phyloP scores from a whole-genome alignment of 2,797 vertebrate species.

The Xenops minutus region DNA sequence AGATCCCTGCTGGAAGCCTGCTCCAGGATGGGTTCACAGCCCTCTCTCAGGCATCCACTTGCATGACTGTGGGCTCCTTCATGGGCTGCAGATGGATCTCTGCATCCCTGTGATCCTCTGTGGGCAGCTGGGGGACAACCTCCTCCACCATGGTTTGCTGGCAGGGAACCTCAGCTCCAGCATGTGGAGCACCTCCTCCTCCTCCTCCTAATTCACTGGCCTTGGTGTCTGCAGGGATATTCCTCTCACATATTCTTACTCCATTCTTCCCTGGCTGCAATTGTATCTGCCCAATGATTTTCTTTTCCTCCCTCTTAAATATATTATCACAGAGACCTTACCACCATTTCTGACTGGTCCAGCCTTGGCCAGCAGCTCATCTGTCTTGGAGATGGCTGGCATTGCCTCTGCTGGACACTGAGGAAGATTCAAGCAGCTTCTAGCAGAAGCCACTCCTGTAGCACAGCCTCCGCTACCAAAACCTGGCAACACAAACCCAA shows the following conservation, averaged over 20 bases:
- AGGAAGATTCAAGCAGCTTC: background rate
- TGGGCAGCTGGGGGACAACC: background rate
- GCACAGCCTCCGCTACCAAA: background rate
- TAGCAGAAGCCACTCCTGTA: background rate
- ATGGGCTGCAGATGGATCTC: background rate
- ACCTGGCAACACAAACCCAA: background rate
- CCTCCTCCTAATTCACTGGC: background rate
- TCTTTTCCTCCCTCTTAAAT: no score
- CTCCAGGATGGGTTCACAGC: background rate
- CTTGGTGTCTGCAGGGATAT: background rate
- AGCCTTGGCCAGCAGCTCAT: background rate
- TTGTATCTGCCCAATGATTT: no score
- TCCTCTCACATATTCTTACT: background rate
- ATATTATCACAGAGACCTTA: background rate
- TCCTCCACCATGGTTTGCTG: background rate
- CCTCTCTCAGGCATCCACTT: no score
- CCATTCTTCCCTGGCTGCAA: background rate
- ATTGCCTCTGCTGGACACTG: background rate
- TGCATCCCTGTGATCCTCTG: background rate
- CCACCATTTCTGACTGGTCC: background rate
- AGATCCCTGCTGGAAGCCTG: background rate
- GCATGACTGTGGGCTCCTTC: no score
- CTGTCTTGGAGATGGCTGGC: background rate
- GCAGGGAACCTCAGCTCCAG: background rate
- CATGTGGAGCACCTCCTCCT: background rate